Percentiles rank a stretch among this genome's conserved stretches.
phyloP scores from a whole-genome alignment of 2,113 vertebrate species.

The Anolis sagrei region DNA sequence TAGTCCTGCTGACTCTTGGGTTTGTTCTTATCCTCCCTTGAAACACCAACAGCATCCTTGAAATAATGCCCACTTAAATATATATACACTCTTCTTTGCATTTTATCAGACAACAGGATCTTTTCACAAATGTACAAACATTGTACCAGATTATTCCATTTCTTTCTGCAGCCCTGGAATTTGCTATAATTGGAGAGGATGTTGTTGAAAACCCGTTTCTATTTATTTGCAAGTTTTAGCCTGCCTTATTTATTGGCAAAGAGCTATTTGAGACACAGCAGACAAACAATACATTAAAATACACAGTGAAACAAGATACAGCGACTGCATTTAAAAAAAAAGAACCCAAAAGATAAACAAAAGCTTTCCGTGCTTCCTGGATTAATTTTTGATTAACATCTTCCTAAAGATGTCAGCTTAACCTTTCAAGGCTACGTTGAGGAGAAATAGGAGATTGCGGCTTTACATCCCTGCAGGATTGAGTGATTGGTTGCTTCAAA shows the following conservation, averaged over 20 bases:
- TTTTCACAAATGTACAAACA: not conserved
- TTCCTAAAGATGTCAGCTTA: not conserved
- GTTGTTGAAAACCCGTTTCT: not conserved
- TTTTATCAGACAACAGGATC: not conserved
- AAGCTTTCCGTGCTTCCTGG: no score
- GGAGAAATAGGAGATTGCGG: no score
- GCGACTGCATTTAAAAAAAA: not conserved
- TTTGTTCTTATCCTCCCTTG: not conserved
- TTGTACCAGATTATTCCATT: not conserved
- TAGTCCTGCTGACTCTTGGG: slow-evolving; percentile 40
- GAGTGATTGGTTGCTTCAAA: not conserved
- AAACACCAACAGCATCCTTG: not conserved
- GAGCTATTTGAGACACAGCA: not conserved
- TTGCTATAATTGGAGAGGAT: not conserved
- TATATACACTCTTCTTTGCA: not conserved
- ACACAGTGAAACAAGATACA: not conserved
- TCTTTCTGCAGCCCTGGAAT: not conserved
- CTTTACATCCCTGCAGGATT: no score
- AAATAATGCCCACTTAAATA: slow-evolving; percentile 16
- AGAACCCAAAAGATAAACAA: not conserved
- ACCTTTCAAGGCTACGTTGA: not conserved
- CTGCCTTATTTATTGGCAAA: not conserved
- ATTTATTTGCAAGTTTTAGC: slow-evolving; percentile 13
- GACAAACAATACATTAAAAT: not conserved
- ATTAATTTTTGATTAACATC: not conserved